phyloP scores from a whole-genome alignment of 2,888 invertebrate genomes.

The Catocala fraxini region DNA sequence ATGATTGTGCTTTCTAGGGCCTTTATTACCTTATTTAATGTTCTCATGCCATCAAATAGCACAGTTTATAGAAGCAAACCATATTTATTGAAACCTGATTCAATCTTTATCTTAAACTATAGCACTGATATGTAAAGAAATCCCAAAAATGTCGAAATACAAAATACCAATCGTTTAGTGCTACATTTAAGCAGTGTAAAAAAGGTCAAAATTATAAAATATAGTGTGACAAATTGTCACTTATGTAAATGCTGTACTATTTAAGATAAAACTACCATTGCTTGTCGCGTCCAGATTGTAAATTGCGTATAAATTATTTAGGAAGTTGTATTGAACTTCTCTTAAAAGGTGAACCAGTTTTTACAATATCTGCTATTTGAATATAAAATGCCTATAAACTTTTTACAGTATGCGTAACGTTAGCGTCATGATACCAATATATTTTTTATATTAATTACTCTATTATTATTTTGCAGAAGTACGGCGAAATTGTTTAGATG shows the following conservation, averaged over 20 bases:
- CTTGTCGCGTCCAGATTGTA: slow-evolving; percentile 45
- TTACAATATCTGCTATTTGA: slow-evolving; percentile 60
- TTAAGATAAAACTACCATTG: slow-evolving; percentile 31
- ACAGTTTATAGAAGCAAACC: neutral
- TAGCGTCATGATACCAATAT: neutral
- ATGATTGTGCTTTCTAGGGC: too few species aligned
- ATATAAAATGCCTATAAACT: slow-evolving; percentile 59
- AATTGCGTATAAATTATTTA: slow-evolving; percentile 68
- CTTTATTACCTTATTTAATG: too few species aligned
- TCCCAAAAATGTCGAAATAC: neutral
- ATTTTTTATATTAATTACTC: too few species aligned
- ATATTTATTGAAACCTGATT: neutral
- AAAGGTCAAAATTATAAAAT: slow-evolving; percentile 19
- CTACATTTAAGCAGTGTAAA: slow-evolving; percentile 1
- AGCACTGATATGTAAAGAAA: neutral
- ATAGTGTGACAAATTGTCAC: slow-evolving; percentile 31
- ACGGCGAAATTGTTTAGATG: too few species aligned
- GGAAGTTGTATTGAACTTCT: slow-evolving; percentile 73
- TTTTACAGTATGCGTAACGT: slow-evolving; percentile 8
- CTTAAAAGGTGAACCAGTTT: slow-evolving; percentile 80
- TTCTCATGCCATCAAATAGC: neutral
- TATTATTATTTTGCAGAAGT: too few species aligned
- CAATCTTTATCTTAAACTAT: neutral
- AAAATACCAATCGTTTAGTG: neutral
- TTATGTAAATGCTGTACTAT: slow-evolving; percentile 36